Evolutionary conservation across 1,140 invertebrate species (phyloP).

Genomic region (Meloidogyne floridensis): DNA sequence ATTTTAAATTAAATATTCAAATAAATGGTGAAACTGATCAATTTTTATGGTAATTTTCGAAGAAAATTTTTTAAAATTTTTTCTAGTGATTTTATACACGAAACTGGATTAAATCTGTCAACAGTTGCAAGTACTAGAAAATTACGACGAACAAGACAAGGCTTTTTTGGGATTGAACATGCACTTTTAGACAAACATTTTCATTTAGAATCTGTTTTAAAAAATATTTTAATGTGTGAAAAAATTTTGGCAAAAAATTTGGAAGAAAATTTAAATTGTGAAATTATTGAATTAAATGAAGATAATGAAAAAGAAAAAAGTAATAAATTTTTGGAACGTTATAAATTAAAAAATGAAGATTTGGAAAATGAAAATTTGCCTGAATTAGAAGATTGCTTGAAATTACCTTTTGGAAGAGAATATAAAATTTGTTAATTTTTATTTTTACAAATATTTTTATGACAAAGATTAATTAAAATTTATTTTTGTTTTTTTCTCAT

Average conservation of each 20-base stretch:
- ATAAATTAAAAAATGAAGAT: slow-evolving; percentile 3
- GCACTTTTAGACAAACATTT: slow-evolving; percentile 82
- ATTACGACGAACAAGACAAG: slow-evolving; percentile 79
- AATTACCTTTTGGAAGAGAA: slow-evolving; percentile 47
- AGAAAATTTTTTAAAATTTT: background rate
- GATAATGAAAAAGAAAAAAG: background rate
- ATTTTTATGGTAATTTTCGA: slow-evolving; percentile 50
- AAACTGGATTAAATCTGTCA: slow-evolving; percentile 78
- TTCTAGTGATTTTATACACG: slow-evolving; percentile 71
- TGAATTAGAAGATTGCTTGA: slow-evolving; percentile 37
- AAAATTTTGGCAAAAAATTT: slow-evolving; percentile 35
- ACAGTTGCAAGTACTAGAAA: slow-evolving; percentile 78
- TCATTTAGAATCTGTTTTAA: slow-evolving; percentile 75
- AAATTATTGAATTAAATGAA: slow-evolving; percentile 36
- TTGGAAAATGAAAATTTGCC: slow-evolving; percentile 1
- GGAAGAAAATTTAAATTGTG: slow-evolving; percentile 16
- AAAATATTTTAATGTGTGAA: slow-evolving; percentile 72
- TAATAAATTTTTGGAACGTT: background rate
- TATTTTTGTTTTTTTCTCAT: background rate
- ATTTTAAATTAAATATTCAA: slow-evolving; percentile 80
- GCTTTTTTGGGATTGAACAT: slow-evolving; percentile 77
- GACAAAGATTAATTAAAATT: too few species aligned
- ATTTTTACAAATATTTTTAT: background rate
- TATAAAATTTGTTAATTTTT: slow-evolving; percentile 23
- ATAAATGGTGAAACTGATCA: slow-evolving; percentile 48